These are phyloP conservation scores for Macaria notata DNA, from an alignment of 2,888 invertebrate genomes.

Conservation along the genomic window DNA sequence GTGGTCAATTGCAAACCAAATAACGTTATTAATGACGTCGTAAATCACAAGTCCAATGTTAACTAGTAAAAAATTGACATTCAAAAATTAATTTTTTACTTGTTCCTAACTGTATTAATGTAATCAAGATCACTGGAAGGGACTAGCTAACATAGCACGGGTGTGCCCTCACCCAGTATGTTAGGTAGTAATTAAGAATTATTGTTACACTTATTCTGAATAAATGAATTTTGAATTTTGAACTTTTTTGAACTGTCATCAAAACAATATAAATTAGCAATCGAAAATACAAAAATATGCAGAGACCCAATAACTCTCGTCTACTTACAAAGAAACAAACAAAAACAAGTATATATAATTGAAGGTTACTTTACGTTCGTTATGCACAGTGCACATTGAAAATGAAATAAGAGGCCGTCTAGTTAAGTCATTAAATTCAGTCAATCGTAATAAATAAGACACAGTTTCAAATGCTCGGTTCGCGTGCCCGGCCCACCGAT, in stretches of 20 bases:
- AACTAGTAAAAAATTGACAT: too few relatives aligned
- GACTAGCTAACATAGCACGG: too few relatives aligned
- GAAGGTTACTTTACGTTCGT: conserved; percentile 17
- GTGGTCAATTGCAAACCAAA: too few relatives aligned
- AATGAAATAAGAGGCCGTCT: conserved; percentile 9
- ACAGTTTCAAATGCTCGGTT: conserved; percentile 40
- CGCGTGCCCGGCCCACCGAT: conserved; percentile 40
- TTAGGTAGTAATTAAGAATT: too few relatives aligned
- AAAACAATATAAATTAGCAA: conserved; percentile 6
- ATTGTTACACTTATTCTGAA: too few relatives aligned
- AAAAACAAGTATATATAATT: conserved; percentile 14
- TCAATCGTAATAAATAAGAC: conserved; percentile 34
- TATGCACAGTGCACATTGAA: conserved; percentile 14
- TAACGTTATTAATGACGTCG: too few relatives aligned
- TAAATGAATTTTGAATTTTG: too few relatives aligned
- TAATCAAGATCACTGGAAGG: too few relatives aligned
- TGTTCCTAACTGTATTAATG: too few relatives aligned
- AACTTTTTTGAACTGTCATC: neutral
- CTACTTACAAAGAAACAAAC: conserved; percentile 17
- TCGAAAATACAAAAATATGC: neutral
- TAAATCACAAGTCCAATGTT: too few relatives aligned
- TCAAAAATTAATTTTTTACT: too few relatives aligned
- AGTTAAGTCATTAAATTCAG: conserved; percentile 28
- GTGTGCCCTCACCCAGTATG: too few relatives aligned
- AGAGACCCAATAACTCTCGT: conserved; percentile 8